A percentile compares a stretch with the other conserved stretches of the same genome.
Evolutionary conservation across 2,888 invertebrate genomes (phyloP).

Genomic region (Epinotia bilunana): DNA sequence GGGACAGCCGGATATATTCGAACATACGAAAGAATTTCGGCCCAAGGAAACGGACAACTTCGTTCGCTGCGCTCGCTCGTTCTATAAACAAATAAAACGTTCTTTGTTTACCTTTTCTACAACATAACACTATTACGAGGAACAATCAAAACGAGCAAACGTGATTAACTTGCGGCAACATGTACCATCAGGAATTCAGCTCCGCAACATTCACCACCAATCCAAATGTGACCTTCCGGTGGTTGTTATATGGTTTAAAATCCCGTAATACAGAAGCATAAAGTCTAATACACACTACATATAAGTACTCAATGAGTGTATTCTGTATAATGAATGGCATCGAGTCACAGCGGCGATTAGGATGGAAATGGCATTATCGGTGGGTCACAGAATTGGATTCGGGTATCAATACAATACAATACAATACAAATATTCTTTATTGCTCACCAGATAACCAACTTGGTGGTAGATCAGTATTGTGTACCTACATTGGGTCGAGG

Average conservation of each 20-base stretch:
- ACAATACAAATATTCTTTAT: too few relatives aligned
- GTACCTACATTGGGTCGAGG: too few relatives aligned
- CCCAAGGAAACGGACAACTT: too few relatives aligned
- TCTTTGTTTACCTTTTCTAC: too few relatives aligned
- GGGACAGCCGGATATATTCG: too few relatives aligned
- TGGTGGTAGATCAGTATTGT: background rate
- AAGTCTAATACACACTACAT: background rate
- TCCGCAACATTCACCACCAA: background rate
- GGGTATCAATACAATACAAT: too few relatives aligned
- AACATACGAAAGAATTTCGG: too few relatives aligned
- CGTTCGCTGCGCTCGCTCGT: too few relatives aligned
- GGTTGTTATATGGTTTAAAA: background rate
- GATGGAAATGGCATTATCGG: constrained; percentile 45
- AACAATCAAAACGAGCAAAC: background rate
- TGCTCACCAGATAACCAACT: background rate
- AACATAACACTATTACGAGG: background rate
- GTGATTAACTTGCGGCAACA: background rate
- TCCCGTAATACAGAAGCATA: background rate
- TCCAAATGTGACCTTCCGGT: background rate
- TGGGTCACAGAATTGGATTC: constrained; percentile 40
- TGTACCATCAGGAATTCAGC: constrained; percentile 20
- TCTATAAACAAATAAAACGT: too few relatives aligned
- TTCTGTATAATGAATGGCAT: constrained; percentile 46
- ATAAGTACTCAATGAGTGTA: constrained; percentile 18
- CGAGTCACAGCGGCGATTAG: constrained; percentile 48